Base-by-base conservation (phyloP, 1,140 invertebrate genomes). In the Trinorchestia longiramus region DNA sequence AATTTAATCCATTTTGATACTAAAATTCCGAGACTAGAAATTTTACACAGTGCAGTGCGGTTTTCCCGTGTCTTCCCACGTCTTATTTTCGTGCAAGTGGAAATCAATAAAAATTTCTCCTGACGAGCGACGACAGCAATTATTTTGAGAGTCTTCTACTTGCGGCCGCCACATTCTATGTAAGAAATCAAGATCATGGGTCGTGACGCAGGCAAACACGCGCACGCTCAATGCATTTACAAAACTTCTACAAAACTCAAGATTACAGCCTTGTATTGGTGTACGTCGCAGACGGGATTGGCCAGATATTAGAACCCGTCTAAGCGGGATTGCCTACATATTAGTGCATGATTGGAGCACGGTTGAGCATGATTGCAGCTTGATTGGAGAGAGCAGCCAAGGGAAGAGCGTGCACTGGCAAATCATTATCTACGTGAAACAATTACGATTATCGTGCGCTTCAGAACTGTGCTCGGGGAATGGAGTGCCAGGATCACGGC, bases 401-500 rank as follows among this genome's bases (percentile, higher is more conserved):
- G 28, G 62, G 62, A 77, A 77, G 28, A 77, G 62, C 62, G 62
- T 77, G 62, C 62, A 23, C 62, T 1, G 28, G 8, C 62, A 77
- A 77, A 77, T 77, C 62, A 77, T 77, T 77, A 77, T 77, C 62
- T 77, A 77, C 62, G 62, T 77, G 62, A 77, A 77, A 77, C 62
- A 77, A 77, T 77, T 77, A 77, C 62, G 62, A 77, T 77, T 77
- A 77, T 77, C 62, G 62, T 11, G 62, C 62, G 62, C 62, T 77
- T 77, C 36, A 77, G 62, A 77, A 36, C 62, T 77, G 11, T 77
- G 62, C 62, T 77, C 62, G 62, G 36, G 62, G 36, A 77, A 77
- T 77, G 62, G 62, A 77, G 62, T 77, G 62, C 36, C 62, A 23
- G 28, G 62, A 77, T 77, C 62, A 77, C 28, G 62, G 62, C 8